Percentiles rank a stretch among this genome's conserved stretches.
Conservation (phyloP, 2,113 vertebrate genomes). For the Nyctereutes procyonoides region DNA sequence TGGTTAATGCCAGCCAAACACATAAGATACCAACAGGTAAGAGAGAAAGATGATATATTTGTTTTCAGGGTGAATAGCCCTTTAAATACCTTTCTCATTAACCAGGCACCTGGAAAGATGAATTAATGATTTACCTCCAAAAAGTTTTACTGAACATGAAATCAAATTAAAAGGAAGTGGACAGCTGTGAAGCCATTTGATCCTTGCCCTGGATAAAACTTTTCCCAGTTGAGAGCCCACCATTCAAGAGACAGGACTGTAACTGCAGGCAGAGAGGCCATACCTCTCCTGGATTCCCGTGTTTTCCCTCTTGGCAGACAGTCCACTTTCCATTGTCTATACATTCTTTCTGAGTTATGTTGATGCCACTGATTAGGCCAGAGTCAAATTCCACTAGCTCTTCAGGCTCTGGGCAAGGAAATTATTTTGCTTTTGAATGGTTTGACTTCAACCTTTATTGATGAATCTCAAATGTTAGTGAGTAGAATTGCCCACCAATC, state of each 20-base stretch:
- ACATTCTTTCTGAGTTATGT: neutral
- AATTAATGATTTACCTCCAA: constrained; percentile 36
- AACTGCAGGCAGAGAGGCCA: neutral
- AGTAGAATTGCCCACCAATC: neutral
- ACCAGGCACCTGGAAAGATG: neutral
- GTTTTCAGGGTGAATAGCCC: neutral
- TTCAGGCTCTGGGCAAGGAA: neutral
- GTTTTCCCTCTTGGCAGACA: neutral
- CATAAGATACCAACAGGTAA: neutral
- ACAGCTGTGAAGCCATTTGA: neutral
- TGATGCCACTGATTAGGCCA: neutral
- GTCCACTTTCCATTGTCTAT: neutral
- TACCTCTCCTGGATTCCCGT: neutral
- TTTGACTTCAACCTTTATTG: neutral
- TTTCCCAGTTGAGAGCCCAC: neutral
- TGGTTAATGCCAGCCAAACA: constrained; percentile 23
- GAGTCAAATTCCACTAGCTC: neutral
- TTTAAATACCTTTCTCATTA: constrained; percentile 50
- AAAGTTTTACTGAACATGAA: constrained; percentile 16
- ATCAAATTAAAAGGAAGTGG: constrained; percentile 11
- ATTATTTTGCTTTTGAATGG: constrained; percentile 12
- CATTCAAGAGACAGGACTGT: neutral
- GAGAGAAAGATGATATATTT: neutral
- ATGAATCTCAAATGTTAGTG: neutral
- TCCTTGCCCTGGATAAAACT: neutral